These are phyloP conservation scores for Ichneumon xanthorius DNA, from an alignment of 2,888 invertebrate genomes.

Conservation along the genomic window DNA sequence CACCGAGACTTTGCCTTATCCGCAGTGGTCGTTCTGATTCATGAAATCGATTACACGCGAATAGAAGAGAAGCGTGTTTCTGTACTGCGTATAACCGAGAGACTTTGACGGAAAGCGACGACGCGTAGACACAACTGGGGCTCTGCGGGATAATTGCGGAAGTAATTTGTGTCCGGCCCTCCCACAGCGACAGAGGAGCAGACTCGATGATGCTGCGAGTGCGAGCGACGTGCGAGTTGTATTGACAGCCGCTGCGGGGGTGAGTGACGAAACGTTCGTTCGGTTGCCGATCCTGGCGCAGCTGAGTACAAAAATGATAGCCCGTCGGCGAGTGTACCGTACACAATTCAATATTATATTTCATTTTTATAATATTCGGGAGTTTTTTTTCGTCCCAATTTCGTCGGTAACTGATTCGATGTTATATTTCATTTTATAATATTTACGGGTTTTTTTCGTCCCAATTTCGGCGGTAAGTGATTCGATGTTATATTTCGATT, in stretches of 20 bases:
- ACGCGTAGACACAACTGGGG: slow-evolving; percentile 65
- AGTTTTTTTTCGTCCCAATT: neutral
- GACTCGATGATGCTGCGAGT: slow-evolving; percentile 57
- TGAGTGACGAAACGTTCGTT: slow-evolving; percentile 51
- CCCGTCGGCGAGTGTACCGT: neutral
- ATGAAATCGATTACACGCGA: slow-evolving; percentile 61
- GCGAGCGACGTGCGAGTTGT: slow-evolving; percentile 64
- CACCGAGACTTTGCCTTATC: slow-evolving; percentile 26
- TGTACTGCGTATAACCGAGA: slow-evolving; percentile 1
- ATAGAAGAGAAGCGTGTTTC: slow-evolving; percentile 30
- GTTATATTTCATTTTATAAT: slow-evolving; percentile 1
- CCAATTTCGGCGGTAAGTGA: no score
- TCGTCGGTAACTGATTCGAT: neutral
- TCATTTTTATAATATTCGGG: neutral
- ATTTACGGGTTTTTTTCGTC: neutral
- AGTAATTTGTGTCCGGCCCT: slow-evolving; percentile 65
- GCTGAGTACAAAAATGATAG: slow-evolving; percentile 13
- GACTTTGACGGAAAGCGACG: slow-evolving; percentile 66
- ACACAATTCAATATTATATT: neutral
- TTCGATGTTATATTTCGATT: neutral
- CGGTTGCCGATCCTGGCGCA: slow-evolving; percentile 46
- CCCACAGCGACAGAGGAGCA: slow-evolving; percentile 48
- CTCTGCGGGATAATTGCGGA: slow-evolving; percentile 64
- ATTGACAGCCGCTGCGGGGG: slow-evolving; percentile 63
- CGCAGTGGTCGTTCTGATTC: slow-evolving; percentile 59